Percentiles rank a stretch among this genome's conserved stretches.
Conservation (phyloP, 1,140 invertebrate species). For the Caenorhabditis briggsae region DNA sequence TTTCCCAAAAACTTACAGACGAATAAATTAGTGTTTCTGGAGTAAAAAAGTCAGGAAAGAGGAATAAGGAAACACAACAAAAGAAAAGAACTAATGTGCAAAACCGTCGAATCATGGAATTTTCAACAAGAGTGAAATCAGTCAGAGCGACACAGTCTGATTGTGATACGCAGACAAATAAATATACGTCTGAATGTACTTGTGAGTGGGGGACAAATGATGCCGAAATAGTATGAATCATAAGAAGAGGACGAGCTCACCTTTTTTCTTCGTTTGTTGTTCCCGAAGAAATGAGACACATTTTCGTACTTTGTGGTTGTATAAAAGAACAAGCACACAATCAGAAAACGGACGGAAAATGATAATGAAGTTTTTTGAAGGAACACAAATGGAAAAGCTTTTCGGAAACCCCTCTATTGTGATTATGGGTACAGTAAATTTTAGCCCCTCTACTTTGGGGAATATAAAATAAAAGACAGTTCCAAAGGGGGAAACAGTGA, state of each 20-base stretch:
- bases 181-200: slow-evolving; percentile 16
- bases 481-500: too few species aligned
- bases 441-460: too few species aligned
- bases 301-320: slow-evolving; percentile 26
- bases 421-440: too few species aligned
- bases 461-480: too few species aligned
- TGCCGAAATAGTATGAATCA: slow-evolving; percentile 7
- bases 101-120: not conserved
- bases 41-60: not conserved
- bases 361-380: not conserved
- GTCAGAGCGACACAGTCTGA: not conserved
- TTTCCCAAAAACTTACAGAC: not conserved
- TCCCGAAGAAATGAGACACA: not conserved
- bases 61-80: not conserved
- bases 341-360: not conserved
- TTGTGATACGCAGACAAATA: slow-evolving; percentile 23
- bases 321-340: not conserved
- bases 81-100: slow-evolving; percentile 17
- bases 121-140: not conserved
- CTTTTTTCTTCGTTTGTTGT: slow-evolving; percentile 14
- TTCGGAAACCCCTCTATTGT: too few species aligned
- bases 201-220: not conserved
- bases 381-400: not conserved
- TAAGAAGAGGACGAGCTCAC: not conserved
- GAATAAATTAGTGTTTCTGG: not conserved